Evolutionary conservation across 2,113 vertebrate species (phyloP).

Genomic region (Oreochromis niloticus): DNA sequence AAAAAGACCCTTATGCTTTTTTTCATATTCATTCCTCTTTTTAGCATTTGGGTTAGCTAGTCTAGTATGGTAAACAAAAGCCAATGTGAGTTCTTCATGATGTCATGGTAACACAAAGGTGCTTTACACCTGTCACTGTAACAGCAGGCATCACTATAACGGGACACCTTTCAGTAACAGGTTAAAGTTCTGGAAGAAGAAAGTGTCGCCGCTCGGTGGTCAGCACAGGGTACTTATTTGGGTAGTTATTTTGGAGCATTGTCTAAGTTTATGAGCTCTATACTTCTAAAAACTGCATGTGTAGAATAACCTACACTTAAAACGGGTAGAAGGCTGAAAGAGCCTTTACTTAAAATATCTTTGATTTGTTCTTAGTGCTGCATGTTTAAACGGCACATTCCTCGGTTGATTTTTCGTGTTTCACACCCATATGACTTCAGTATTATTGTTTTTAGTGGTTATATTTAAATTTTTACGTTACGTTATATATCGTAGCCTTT

Average conservation of each 20-base stretch:
- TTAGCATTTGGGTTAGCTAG: neutral
- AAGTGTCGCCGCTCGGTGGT: neutral
- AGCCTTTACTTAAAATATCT: neutral
- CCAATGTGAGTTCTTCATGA: neutral
- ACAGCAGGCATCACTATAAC: neutral
- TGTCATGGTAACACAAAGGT: neutral
- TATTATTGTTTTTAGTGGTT: neutral
- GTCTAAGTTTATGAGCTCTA: neutral
- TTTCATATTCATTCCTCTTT: neutral
- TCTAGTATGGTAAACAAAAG: neutral
- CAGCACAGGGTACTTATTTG: neutral
- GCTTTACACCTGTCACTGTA: neutral
- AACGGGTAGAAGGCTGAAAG: neutral
- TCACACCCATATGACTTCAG: neutral
- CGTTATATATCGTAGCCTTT: neutral
- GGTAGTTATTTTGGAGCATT: neutral
- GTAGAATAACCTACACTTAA: neutral
- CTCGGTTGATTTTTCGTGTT: neutral
- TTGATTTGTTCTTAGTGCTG: neutral
- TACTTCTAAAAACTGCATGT: neutral
- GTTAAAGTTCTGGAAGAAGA: neutral
- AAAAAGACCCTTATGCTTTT: fast-evolving
- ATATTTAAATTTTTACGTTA: fast-evolving
- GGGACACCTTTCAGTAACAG: neutral
- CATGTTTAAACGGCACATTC: fast-evolving